A percentile compares a stretch with the other conserved stretches of the same genome.
These are phyloP conservation scores for Perca flavescens DNA, from an alignment of 2,113 vertebrate species.

Conservation along the genomic window DNA sequence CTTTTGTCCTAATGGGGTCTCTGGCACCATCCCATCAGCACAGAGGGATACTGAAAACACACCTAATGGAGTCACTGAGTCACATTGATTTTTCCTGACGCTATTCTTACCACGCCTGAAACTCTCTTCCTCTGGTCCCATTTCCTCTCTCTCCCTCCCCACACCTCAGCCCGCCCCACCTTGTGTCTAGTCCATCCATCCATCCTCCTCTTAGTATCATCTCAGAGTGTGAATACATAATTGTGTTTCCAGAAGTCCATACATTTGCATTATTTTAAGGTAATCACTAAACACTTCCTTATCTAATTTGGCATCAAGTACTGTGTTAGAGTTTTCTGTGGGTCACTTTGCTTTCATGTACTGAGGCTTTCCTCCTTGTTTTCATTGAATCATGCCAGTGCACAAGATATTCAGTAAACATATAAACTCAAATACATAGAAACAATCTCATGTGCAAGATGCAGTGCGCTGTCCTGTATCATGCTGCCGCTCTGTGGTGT, in stretches of 20 bases:
- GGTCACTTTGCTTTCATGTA: slow-evolving; percentile 2
- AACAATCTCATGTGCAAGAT: background rate
- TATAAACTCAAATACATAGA: background rate
- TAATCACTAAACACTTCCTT: background rate
- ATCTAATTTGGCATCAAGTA: background rate
- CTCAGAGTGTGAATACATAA: background rate
- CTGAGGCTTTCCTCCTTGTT: background rate
- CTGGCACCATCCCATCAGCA: slow-evolving; percentile 75
- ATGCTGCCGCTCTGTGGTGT: slow-evolving; percentile 38
- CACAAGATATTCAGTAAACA: slow-evolving; percentile 2
- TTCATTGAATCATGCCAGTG: background rate
- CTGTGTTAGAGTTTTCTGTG: background rate
- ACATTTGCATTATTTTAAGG: background rate
- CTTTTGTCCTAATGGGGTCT: slow-evolving; percentile 77
- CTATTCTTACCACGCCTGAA: slow-evolving; percentile 55
- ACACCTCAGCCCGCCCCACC: slow-evolving; percentile 60
- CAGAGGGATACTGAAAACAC: slow-evolving; percentile 71
- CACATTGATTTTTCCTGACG: slow-evolving; percentile 83
- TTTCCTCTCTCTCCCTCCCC: slow-evolving; percentile 46
- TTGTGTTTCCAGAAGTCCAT: slow-evolving; percentile 2
- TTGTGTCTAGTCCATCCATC: slow-evolving; percentile 51
- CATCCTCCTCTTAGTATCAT: slow-evolving; percentile 23
- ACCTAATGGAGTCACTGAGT: slow-evolving; percentile 79
- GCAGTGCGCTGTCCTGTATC: slow-evolving; percentile 35
- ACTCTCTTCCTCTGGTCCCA: slow-evolving; percentile 51